phyloP scores from a whole-genome alignment of 2,888 invertebrate genomes.

The Strigamia crassipes region DNA sequence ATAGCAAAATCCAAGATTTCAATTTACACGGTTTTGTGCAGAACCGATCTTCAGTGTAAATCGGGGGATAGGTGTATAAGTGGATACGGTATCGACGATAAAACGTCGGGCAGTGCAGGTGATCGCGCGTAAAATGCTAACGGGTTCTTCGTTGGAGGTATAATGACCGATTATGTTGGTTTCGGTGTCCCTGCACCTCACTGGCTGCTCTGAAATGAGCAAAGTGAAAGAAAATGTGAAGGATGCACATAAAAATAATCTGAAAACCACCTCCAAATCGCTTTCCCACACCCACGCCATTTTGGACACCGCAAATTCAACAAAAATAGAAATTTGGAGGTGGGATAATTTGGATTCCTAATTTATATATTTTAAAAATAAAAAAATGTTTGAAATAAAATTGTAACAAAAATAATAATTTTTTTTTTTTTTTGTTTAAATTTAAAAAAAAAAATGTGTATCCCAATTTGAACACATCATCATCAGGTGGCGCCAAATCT shows the following conservation, averaged over 20 bases:
- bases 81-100: too few species aligned
- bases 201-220: not conserved
- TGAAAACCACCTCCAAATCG: slow-evolving; percentile 1
- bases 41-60: too few species aligned
- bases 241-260: slow-evolving; percentile 10
- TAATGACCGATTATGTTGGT: too few species aligned
- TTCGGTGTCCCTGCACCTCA: not conserved
- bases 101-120: too few species aligned
- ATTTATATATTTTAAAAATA: not conserved
- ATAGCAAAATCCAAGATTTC: too few species aligned
- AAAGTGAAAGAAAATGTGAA: not conserved
- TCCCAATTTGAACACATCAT: slow-evolving; percentile 6
- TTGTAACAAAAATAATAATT: not conserved
- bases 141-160: too few species aligned
- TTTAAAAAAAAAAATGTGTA: not conserved
- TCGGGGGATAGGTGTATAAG: too few species aligned
- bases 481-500: slow-evolving; percentile 42
- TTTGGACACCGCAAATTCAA: not conserved
- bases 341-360: not conserved
- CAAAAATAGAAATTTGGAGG: not conserved
- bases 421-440: not conserved
- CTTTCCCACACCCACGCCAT: not conserved
- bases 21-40: too few species aligned
- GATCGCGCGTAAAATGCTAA: too few species aligned
- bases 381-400: too few species aligned